Evolutionary conservation across 2,797 vertebrate species (phyloP).

Genomic region (Poeciliopsis paucimaculata): DNA sequence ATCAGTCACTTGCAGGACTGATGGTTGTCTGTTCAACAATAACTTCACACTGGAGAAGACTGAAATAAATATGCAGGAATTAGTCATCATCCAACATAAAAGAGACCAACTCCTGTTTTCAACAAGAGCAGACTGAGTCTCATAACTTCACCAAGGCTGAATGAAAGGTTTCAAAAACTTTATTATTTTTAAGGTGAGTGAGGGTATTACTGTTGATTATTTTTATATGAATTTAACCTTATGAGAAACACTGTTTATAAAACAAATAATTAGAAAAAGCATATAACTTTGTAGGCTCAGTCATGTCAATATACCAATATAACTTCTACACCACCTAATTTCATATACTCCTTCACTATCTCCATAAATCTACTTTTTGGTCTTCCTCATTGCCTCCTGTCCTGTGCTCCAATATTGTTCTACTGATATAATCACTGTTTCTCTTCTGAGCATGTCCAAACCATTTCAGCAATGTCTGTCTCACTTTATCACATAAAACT

Average conservation of each 20-base stretch:
- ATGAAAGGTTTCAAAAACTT: neutral
- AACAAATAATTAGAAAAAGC: neutral
- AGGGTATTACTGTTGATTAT: neutral
- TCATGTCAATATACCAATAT: no score
- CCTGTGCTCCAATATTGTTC: neutral
- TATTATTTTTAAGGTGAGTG: neutral
- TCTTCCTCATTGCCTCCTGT: neutral
- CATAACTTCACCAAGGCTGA: neutral
- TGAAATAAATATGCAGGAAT: neutral
- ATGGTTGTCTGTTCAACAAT: slow-evolving; percentile 1
- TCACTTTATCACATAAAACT: neutral
- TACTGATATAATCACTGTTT: neutral
- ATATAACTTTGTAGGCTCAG: neutral
- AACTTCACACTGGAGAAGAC: neutral
- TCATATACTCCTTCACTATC: neutral
- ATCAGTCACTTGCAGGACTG: neutral
- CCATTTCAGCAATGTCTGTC: neutral
- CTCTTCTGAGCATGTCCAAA: neutral
- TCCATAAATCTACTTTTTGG: neutral
- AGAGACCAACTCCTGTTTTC: neutral
- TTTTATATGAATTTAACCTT: neutral
- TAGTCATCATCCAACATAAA: neutral
- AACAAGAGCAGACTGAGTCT: slow-evolving; percentile 1
- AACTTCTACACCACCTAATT: neutral
- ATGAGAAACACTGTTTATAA: neutral